These are phyloP conservation scores for Cerceris ruficornis DNA, from an alignment of 2,888 invertebrate species.

Conservation along the genomic window DNA sequence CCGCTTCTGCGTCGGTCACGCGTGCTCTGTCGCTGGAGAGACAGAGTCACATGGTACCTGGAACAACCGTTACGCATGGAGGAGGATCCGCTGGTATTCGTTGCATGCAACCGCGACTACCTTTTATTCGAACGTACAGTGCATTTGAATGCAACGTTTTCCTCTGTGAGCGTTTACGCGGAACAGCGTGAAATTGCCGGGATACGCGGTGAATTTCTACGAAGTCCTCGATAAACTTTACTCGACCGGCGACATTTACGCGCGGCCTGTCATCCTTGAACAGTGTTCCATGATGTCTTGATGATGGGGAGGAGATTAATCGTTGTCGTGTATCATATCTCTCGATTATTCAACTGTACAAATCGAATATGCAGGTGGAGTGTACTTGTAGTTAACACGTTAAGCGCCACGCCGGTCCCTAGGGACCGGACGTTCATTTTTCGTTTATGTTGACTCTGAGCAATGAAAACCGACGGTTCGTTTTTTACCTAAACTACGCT, in stretches of 20 bases:
- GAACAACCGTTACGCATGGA: neutral
- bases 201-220: neutral
- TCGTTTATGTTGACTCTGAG: too few species aligned
- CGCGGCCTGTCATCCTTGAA: neutral
- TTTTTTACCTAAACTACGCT: too few species aligned
- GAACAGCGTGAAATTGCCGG: neutral
- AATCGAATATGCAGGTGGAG: too few species aligned
- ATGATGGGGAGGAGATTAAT: too few species aligned
- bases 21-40: constrained; percentile 1
- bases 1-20: constrained; percentile 8
- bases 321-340: too few species aligned
- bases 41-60: neutral
- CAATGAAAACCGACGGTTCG: too few species aligned
- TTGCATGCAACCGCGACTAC: neutral
- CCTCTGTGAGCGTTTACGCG: neutral
- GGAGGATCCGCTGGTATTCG: neutral
- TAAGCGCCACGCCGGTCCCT: too few species aligned
- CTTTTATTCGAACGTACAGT: constrained; percentile 4
- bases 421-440: too few species aligned
- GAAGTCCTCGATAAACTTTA: neutral
- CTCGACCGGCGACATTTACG: neutral
- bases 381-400: too few species aligned
- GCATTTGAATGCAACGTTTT: neutral
- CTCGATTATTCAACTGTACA: too few species aligned
- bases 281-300: too few species aligned